Conservation (phyloP, 2,113 vertebrate species). For the Mormyrus lacerda region DNA sequence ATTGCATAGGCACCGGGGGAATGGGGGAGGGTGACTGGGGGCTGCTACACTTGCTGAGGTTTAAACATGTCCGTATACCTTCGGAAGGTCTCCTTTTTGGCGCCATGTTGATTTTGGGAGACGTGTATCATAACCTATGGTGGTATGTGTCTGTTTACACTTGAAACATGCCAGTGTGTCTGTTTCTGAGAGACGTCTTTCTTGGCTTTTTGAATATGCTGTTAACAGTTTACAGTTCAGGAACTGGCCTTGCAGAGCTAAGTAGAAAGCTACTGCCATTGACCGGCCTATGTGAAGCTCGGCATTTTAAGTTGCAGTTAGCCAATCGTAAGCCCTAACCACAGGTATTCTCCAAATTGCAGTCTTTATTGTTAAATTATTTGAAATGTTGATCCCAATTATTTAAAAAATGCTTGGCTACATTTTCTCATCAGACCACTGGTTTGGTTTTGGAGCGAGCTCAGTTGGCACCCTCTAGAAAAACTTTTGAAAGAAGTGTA, state of each 20-base stretch:
- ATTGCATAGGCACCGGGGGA: not conserved
- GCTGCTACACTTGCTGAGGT: not conserved
- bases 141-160: not conserved
- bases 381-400: conserved; percentile 4
- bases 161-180: not conserved
- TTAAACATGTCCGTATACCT: not conserved
- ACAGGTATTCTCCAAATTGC: not conserved
- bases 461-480: not conserved
- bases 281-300: not conserved
- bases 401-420: not conserved
- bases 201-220: not conserved
- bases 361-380: conserved; percentile 3
- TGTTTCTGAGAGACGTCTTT: not conserved
- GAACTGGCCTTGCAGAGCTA: not conserved
- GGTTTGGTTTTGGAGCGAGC: not conserved
- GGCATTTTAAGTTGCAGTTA: not conserved
- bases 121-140: not conserved
- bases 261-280: not conserved
- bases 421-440: not conserved
- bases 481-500: not conserved
- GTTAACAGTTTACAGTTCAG: not conserved
- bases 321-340: not conserved
- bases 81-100: not conserved
- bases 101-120: not conserved
- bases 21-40: not conserved